These are phyloP conservation scores for Tuta absoluta DNA, from an alignment of 2,888 invertebrate genomes.

Conservation along the genomic window DNA sequence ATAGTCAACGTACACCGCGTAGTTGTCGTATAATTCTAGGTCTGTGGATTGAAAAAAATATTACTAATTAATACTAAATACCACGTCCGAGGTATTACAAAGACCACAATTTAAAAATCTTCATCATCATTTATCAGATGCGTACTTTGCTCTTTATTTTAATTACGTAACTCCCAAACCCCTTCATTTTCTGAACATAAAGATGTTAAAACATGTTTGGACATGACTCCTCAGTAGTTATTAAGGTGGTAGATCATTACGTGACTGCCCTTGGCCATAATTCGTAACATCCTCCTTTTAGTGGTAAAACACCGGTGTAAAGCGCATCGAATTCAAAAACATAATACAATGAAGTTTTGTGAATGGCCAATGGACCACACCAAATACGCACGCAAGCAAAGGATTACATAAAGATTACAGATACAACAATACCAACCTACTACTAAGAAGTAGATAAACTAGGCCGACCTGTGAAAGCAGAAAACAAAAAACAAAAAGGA, in stretches of 20 bases:
- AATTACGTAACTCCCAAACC: conserved; percentile 24
- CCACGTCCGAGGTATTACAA: background rate
- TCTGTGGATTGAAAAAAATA: background rate
- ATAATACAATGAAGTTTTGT: conserved; percentile 9
- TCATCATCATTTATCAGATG: conserved; percentile 23
- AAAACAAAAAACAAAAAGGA: conserved; percentile 18
- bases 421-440: conserved; percentile 18
- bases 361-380: conserved; percentile 24
- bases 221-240: conserved; percentile 16
- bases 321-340: conserved; percentile 1
- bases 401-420: conserved; percentile 26
- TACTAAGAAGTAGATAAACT: conserved; percentile 17
- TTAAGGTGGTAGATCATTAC: conserved; percentile 14
- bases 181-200: conserved; percentile 18
- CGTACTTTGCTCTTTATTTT: conserved; percentile 21
- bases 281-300: conserved; percentile 28
- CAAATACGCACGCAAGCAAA: conserved; percentile 19
- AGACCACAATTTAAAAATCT: conserved; percentile 21
- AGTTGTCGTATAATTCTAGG: background rate
- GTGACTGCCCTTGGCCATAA: conserved; percentile 21
- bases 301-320: background rate
- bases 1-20: background rate
- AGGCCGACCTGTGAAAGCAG: conserved; percentile 18
- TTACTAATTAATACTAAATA: conserved; percentile 17
- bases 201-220: conserved; percentile 21